Evolutionary conservation across 2,888 invertebrate species (phyloP), one percentile per base, ranked within the genome.

Genomic region (Blastobasis lacticolella): DNA sequence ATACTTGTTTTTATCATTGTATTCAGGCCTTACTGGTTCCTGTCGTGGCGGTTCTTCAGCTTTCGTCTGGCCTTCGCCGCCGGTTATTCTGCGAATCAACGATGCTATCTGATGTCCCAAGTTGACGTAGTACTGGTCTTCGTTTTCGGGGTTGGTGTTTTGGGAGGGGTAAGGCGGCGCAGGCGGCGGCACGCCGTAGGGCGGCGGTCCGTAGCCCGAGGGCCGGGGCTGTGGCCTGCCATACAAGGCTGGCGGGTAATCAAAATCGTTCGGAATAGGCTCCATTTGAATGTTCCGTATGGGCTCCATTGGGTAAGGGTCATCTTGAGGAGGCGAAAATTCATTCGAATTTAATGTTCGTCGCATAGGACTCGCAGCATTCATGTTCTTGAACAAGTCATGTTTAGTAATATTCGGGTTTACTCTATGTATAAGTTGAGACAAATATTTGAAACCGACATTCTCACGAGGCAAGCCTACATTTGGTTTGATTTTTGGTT

Each of bases 81-180:
- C 37, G 23, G 83, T 77, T 48, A 76, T 63, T 37, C 71, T 74
- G 49, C 79, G 72, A 57, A 87, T 80, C 57, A 86, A 64, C 7
- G 75, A 62, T 43, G 87, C 87, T 67, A 86, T 87, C 73, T 84
- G 77, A 59, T 74, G 75, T 6, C 87, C 87, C 45, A 87, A 64
- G 37, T 78, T 78, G 48, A 71, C 68, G 54, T 82, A 87, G 56
- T 78, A 83, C 5, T 57, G 49, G 49, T 82, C 78, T 47, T 78
- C 79, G 40, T 40, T 37, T 38, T 38, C 49, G 6, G 36, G 40
- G 6, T 10, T 9, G 7, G 45, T 38, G 45, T 40, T 5, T 40
- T 57, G 55, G 51, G 49, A 52, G 48, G 37, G 55, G 50, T 53
- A 55, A 56, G 23, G 49, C 45, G 10, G 57, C 59, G 49, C 52